These are phyloP conservation scores for Apeltes quadracus DNA, from an alignment of 2,113 vertebrate species.

Conservation along the genomic window DNA sequence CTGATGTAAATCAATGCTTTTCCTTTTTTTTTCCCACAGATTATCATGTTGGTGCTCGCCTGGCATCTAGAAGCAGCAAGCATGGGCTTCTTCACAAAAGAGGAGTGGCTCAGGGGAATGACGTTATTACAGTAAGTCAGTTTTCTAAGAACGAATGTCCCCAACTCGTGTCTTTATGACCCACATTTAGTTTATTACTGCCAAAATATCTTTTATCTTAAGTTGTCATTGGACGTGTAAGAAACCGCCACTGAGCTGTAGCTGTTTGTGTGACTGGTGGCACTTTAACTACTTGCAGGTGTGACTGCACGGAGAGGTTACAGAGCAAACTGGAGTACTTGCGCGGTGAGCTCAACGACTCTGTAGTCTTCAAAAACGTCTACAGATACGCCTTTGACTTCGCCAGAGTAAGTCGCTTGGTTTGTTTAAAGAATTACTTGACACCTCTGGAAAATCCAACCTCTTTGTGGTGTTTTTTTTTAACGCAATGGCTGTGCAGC, in stretches of 20 bases:
- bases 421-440: neutral
- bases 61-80: constrained; percentile 96
- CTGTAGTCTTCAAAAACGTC: constrained; percentile 92
- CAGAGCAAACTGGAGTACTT: constrained; percentile 93
- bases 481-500: neutral
- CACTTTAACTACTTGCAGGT: constrained; percentile 76
- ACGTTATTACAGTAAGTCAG: constrained; percentile 92
- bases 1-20: neutral
- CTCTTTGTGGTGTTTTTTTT: neutral
- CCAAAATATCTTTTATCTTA: neutral
- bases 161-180: neutral
- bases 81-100: constrained; percentile 99
- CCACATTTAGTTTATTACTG: neutral
- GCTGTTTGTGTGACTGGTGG: neutral
- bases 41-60: constrained; percentile 97
- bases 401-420: constrained; percentile 86
- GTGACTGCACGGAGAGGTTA: constrained; percentile 92
- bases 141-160: neutral
- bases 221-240: neutral
- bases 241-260: neutral
- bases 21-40: constrained; percentile 74
- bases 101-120: constrained; percentile 98
- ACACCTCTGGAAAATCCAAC: too few species aligned
- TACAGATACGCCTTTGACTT: constrained; percentile 99
- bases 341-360: constrained; percentile 89